Percentiles rank a stretch among this genome's conserved stretches.
Evolutionary conservation across 2,113 vertebrate genomes (phyloP).

Genomic region (Alligator sinensis): DNA sequence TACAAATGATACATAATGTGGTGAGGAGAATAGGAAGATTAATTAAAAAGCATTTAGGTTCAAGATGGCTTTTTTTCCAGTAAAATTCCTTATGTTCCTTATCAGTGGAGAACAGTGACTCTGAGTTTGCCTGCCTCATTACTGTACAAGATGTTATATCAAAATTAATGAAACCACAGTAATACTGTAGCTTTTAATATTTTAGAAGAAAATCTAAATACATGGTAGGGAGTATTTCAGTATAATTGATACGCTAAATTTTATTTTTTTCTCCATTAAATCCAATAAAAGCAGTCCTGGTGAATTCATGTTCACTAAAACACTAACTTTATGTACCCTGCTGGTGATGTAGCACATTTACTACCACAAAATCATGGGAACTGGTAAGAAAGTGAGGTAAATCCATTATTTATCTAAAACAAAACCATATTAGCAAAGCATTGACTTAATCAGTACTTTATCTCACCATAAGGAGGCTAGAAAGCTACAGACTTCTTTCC

Average conservation of each 20-base stretch:
- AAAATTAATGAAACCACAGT: not conserved
- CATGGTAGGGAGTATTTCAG: not conserved
- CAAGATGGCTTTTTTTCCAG: not conserved
- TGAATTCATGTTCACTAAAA: conserved; percentile 22
- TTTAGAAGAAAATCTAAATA: conserved; percentile 10
- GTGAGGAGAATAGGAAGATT: conserved; percentile 3
- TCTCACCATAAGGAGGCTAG: not conserved
- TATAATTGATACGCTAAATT: conserved; percentile 18
- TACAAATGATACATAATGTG: conserved; percentile 5
- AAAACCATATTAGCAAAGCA: conserved; percentile 8
- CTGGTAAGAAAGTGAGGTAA: conserved; percentile 1
- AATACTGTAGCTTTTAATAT: not conserved
- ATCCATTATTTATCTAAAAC: not conserved
- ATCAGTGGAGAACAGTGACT: too few relatives aligned
- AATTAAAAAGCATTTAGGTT: not conserved
- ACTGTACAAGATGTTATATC: not conserved
- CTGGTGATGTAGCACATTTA: not conserved
- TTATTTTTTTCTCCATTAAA: not conserved
- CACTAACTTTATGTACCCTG: conserved; percentile 15
- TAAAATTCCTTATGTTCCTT: not conserved
- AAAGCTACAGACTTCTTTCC: not conserved
- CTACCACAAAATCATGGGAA: not conserved
- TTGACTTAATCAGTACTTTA: not conserved
- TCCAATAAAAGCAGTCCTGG: not conserved
- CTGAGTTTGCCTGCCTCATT: not conserved